Conservation (phyloP, 1,140 invertebrate species). For the Drosophila neocordata region DNA sequence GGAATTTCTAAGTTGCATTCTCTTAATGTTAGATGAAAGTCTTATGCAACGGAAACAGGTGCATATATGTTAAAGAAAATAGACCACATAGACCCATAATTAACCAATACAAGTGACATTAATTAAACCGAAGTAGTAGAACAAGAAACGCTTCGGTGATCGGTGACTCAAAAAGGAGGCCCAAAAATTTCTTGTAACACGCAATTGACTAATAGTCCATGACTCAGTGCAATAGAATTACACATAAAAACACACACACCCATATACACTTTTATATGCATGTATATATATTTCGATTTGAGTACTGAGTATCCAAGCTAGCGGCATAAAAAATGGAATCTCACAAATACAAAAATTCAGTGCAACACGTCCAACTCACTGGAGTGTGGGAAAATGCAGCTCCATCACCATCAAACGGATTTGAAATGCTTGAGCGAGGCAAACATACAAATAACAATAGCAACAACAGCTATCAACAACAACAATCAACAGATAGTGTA, state of each 20-base stretch:
- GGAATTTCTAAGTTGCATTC: slow-evolving; percentile 13
- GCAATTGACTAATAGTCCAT: slow-evolving; percentile 68
- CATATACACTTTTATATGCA: background rate
- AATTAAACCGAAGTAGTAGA: slow-evolving; percentile 44
- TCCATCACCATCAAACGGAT: slow-evolving; percentile 1
- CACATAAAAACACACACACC: background rate
- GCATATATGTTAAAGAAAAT: slow-evolving; percentile 30
- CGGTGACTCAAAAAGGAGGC: slow-evolving; percentile 47
- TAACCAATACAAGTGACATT: slow-evolving; percentile 54
- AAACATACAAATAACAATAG: background rate
- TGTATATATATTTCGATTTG: background rate
- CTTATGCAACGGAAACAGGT: slow-evolving; percentile 76
- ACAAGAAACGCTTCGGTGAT: slow-evolving; percentile 35
- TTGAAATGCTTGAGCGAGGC: slow-evolving; percentile 5
- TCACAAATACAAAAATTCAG: slow-evolving; percentile 4
- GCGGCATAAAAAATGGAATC: background rate
- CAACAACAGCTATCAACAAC: slow-evolving; percentile 39
- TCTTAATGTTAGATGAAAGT: slow-evolving; percentile 42
- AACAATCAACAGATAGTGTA: slow-evolving; percentile 28
- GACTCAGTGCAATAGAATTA: slow-evolving; percentile 54
- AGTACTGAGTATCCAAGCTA: background rate
- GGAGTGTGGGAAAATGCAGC: slow-evolving; percentile 7
- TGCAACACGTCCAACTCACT: slow-evolving; percentile 9
- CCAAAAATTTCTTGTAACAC: slow-evolving; percentile 44
- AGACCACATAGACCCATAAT: background rate